Evolutionary conservation across 2,797 vertebrate species (phyloP), one percentile per base, ranked within the genome.

Genomic region (Epinephelus awoara): DNA sequence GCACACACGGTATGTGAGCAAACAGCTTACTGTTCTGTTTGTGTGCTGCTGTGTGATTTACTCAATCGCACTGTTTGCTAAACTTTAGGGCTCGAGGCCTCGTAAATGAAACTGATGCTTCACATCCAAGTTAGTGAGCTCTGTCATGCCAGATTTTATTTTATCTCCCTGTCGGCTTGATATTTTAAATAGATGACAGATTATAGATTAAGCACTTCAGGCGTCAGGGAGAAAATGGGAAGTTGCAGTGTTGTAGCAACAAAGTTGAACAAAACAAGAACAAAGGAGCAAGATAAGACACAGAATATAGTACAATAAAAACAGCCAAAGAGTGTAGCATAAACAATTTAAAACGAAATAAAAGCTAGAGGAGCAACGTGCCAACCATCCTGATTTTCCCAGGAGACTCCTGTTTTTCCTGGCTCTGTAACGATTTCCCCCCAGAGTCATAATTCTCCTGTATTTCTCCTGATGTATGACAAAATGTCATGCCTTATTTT

Each of bases 1-100:
- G 38, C 54, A 42, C 47, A 46, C 47, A 34, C 34, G 29, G 59
- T 40, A 44, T 58, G 61, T 64, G 72, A 65, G 77, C 65, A 77
- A 86, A 80, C 52, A 70, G 62, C 58, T 80, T 70, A 21, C 25
- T 73, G 56, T 64, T 79, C 5, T 77, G 67, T 73, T 71, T 83
- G 69, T 71, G 50, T 67, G 84, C 59, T 38, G 40, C 25, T 42
- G 27, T 62, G 38, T 57, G 75, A 91, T 86, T 83, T 80, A 65
- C 55, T 52, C 19, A 57, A 15, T 67, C 10, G n/a, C 27, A n/a
- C 40, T 47, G 62, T 58, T 72, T 79, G 70, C 65, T 65, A 25
- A 49, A 71, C 69, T 76, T 75, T 65, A 58, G 6, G 15, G 50
- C 12, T 52, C 19, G 10, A 34, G 46, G 72, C 51, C 63, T 56